Evolutionary conservation across 1,140 invertebrate species (phyloP).

Genomic region (Magallana ariakensis): DNA sequence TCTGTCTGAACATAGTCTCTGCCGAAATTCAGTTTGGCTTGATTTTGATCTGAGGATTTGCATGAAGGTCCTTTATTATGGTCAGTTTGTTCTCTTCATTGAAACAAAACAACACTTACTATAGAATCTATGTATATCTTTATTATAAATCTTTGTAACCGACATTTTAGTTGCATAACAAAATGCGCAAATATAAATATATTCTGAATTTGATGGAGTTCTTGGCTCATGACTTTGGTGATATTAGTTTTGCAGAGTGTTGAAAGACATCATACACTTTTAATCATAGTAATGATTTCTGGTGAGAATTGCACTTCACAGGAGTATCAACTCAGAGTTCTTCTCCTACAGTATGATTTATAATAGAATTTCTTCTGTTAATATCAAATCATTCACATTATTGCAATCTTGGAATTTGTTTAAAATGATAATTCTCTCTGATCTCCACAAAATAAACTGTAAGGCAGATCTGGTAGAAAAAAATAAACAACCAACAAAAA

Average conservation of each 20-base stretch:
- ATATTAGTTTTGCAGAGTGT: not conserved
- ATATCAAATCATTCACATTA: not conserved
- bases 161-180: slow-evolving; percentile 26
- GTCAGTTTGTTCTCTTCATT: too few species aligned
- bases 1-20: too few species aligned
- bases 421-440: not conserved
- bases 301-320: slow-evolving; percentile 15
- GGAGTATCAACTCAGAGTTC: not conserved
- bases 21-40: too few species aligned
- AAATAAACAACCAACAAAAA: not conserved
- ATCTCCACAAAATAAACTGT: not conserved
- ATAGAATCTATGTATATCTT: not conserved
- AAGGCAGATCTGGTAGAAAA: slow-evolving; percentile 27
- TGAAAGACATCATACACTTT: not conserved
- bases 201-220: slow-evolving; percentile 23
- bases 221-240: not conserved
- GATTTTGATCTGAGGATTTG: too few species aligned
- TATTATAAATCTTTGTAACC: slow-evolving; percentile 1
- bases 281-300: not conserved
- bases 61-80: too few species aligned
- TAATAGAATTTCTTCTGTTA: not conserved
- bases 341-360: not conserved
- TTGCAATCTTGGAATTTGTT: not conserved
- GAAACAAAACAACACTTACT: too few species aligned
- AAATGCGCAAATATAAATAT: slow-evolving; percentile 5